These are phyloP conservation scores for Athripsodes cinereus DNA, from an alignment of 2,888 invertebrate species.

Conservation along the genomic window DNA sequence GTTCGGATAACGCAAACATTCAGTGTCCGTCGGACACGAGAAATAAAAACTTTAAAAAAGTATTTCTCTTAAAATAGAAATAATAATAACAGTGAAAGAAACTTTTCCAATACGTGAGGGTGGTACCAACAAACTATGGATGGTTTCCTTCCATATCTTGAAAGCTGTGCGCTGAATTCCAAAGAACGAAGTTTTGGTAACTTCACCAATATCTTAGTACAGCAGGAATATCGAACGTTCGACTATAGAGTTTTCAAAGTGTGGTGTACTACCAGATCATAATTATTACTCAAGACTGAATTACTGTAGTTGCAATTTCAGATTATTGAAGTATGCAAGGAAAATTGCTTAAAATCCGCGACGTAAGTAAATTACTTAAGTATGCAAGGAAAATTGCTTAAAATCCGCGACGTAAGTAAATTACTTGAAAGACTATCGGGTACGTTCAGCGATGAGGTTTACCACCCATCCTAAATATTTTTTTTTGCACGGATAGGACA, in stretches of 20 bases:
- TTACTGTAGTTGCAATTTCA: background rate
- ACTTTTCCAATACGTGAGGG: background rate
- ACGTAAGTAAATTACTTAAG: too few relatives aligned
- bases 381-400: too few relatives aligned
- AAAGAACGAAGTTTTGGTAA: background rate
- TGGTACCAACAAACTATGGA: background rate
- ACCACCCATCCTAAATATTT: too few relatives aligned
- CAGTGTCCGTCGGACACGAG: too few relatives aligned
- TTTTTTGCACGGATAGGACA: too few relatives aligned
- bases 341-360: too few relatives aligned
- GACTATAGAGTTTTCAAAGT: background rate
- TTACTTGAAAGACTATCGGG: too few relatives aligned
- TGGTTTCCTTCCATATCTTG: background rate
- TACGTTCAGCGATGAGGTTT: too few relatives aligned
- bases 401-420: too few relatives aligned
- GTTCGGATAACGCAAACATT: too few relatives aligned
- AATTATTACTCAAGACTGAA: too few relatives aligned
- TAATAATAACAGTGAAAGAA: background rate
- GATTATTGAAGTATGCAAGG: too few relatives aligned
- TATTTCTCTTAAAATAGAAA: background rate
- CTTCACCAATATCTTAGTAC: background rate
- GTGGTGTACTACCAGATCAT: background rate
- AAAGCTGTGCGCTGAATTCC: background rate
- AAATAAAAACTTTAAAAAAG: background rate
- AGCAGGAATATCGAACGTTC: background rate